phyloP scores from a whole-genome alignment of 2,888 invertebrate genomes.

The Rhagophthalmus giganteus region DNA sequence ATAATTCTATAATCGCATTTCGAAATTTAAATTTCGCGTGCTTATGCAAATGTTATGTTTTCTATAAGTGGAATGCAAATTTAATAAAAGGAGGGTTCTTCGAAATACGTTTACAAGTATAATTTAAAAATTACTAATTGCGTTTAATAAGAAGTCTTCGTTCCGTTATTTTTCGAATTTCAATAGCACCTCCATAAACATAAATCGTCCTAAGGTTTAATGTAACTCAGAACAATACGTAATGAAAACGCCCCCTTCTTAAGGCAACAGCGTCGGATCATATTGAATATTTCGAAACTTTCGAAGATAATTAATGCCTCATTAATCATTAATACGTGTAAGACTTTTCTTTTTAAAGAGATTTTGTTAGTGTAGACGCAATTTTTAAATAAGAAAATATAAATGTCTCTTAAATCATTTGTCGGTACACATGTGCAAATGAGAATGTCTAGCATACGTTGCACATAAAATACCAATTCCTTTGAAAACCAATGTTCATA shows the following conservation, averaged over 20 bases:
- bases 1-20: constrained; percentile 30
- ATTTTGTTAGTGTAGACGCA: constrained; percentile 17
- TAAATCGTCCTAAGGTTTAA: constrained; percentile 26
- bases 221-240: constrained; percentile 23
- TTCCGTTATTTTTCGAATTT: constrained; percentile 13
- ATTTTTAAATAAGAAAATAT: constrained; percentile 31
- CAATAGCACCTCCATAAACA: constrained; percentile 20
- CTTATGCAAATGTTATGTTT: constrained; percentile 25
- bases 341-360: constrained; percentile 11
- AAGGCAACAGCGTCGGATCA: constrained; percentile 22
- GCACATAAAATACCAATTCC: constrained; percentile 38
- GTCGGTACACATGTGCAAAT: constrained; percentile 39
- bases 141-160: constrained; percentile 6
- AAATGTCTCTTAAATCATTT: constrained; percentile 41
- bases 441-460: constrained; percentile 37
- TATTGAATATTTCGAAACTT: constrained; percentile 33
- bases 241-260: constrained; percentile 21
- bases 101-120: too few species aligned
- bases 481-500: constrained; percentile 39
- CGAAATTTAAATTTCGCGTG: constrained; percentile 28
- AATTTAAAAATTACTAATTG: constrained; percentile 13
- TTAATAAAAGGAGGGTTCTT: constrained; percentile 10
- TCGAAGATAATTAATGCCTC: constrained; percentile 36
- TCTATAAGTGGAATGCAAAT: constrained; percentile 25
- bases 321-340: constrained; percentile 29